Evolutionary conservation across 2,797 vertebrate genomes (phyloP).

Genomic region (Neopelma chrysocephalum): DNA sequence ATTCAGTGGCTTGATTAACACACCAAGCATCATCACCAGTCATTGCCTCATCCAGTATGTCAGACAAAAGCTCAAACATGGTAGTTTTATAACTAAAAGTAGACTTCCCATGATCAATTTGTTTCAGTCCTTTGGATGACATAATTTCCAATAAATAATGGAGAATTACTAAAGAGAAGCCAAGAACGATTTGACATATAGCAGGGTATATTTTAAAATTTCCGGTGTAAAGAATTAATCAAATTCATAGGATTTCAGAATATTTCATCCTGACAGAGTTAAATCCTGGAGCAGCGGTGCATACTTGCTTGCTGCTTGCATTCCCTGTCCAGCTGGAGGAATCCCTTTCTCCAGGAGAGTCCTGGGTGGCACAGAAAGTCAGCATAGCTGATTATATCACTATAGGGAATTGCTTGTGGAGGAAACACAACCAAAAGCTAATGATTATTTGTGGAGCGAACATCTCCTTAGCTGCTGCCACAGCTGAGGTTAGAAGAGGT

Average conservation of each 20-base stretch:
- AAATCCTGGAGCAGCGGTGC: neutral
- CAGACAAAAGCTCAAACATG: neutral
- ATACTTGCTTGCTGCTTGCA: neutral
- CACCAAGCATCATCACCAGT: neutral
- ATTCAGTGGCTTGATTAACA: conserved; percentile 4
- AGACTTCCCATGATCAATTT: neutral
- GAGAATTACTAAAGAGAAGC: neutral
- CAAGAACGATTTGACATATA: neutral
- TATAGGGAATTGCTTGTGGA: neutral
- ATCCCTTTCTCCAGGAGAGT: neutral
- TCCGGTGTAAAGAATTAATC: neutral
- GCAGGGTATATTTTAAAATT: neutral
- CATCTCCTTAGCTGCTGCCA: neutral
- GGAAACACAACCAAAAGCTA: neutral
- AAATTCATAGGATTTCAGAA: neutral
- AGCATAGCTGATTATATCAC: neutral
- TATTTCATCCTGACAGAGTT: neutral
- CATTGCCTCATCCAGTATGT: neutral
- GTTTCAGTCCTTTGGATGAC: neutral
- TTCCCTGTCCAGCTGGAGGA: neutral
- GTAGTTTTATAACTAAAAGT: neutral
- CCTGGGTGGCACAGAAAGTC: neutral
- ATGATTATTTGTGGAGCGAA: neutral
- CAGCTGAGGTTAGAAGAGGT: neutral
- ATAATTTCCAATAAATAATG: neutral